Percentiles rank a stretch among this genome's conserved stretches.
phyloP scores from a whole-genome alignment of 2,797 vertebrate genomes.

The Falco concolor region DNA sequence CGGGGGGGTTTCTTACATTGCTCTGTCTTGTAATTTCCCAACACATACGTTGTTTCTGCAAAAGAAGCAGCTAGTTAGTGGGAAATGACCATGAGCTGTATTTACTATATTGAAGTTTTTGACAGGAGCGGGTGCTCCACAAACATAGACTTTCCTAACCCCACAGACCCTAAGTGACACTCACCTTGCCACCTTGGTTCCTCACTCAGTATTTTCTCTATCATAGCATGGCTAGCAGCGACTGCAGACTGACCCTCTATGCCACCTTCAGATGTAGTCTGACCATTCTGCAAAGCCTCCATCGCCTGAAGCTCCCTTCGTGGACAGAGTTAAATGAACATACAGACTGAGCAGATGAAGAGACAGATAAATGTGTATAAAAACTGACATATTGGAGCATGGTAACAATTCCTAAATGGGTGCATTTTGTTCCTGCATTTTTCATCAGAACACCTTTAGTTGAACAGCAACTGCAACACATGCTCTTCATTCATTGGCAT shows the following conservation, averaged over 20 bases:
- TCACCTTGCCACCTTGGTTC: conserved; percentile 98
- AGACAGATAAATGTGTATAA: neutral
- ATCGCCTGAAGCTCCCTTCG: conserved; percentile 93
- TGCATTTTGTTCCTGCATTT: neutral
- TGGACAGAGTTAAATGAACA: conserved; percentile 41
- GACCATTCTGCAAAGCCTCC: conserved; percentile 89
- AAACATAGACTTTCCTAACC: neutral
- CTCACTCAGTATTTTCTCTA: conserved; percentile 94
- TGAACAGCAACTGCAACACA: neutral
- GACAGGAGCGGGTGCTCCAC: neutral
- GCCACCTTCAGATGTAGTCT: conserved; percentile 84
- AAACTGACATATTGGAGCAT: neutral
- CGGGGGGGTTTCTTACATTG: conserved; percentile 97
- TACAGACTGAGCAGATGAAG: conserved; percentile 14
- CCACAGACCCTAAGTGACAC: neutral
- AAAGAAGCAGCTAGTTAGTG: neutral
- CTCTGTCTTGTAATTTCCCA: conserved; percentile 98
- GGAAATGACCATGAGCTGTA: neutral
- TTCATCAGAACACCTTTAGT: neutral
- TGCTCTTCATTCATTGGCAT: neutral
- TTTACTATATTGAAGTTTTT: neutral
- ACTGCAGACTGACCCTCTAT: conserved; percentile 92
- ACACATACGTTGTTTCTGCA: conserved; percentile 91
- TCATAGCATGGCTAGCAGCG: conserved; percentile 95
- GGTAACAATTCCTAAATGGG: neutral